Evolutionary conservation across 2,797 vertebrate species (phyloP).

Genomic region (Muscicapa comitata): DNA sequence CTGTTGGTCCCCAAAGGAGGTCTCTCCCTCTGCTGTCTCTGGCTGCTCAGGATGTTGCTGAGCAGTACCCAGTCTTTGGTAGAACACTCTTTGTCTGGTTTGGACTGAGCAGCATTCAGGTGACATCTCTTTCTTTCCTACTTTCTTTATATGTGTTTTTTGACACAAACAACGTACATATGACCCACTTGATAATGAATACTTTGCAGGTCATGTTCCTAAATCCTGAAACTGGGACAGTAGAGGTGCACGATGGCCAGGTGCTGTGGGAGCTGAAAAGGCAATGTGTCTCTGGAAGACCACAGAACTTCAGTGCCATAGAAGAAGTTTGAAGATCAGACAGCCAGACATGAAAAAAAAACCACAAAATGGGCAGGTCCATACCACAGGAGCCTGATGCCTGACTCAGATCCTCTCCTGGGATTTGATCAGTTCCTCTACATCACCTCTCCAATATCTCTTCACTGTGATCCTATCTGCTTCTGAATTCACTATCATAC

Average conservation of each 20-base stretch:
- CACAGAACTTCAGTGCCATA: background rate
- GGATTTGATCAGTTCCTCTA: background rate
- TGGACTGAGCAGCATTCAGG: background rate
- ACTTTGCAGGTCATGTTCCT: background rate
- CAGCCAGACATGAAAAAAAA: background rate
- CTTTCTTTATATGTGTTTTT: background rate
- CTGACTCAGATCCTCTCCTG: background rate
- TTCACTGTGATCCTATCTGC: background rate
- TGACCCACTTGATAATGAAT: background rate
- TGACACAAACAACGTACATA: background rate
- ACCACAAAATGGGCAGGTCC: fast-evolving
- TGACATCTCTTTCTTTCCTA: background rate
- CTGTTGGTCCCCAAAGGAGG: background rate
- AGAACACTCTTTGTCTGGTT: background rate
- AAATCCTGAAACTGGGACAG: background rate
- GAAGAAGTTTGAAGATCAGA: background rate
- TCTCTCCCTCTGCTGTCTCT: background rate
- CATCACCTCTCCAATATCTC: background rate
- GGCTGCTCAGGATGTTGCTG: background rate
- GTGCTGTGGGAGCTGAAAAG: background rate
- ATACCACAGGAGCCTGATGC: background rate
- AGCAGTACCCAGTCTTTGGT: background rate
- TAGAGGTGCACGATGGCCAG: fast-evolving
- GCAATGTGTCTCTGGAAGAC: fast-evolving
- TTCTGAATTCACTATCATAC: background rate